phyloP scores from a whole-genome alignment of 2,113 vertebrate genomes.

The mouse (Mus musculus) region DNA sequence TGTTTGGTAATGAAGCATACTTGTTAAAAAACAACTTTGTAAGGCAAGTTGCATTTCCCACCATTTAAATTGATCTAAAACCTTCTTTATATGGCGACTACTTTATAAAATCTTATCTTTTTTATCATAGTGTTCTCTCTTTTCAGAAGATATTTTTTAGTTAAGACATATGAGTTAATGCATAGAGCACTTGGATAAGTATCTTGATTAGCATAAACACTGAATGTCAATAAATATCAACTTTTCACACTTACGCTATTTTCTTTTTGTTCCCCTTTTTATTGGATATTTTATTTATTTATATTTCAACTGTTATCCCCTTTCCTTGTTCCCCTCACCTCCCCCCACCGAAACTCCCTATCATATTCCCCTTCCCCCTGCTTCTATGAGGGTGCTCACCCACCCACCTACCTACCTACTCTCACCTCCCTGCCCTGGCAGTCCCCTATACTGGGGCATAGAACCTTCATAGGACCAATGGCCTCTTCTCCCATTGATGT shows the following conservation, averaged over 20 bases:
- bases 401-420: no score
- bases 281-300: no score
- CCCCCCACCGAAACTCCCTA: no score
- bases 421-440: no score
- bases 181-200: slow-evolving; percentile 18
- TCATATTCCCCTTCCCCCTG: no score
- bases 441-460: no score
- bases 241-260: slow-evolving; percentile 22
- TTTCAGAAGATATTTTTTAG: background rate
- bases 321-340: no score
- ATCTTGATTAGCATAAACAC: slow-evolving; percentile 27
- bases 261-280: background rate
- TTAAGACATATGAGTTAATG: slow-evolving; percentile 39
- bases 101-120: background rate
- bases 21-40: background rate
- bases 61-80: slow-evolving; percentile 4
- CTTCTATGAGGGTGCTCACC: no score
- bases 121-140: background rate
- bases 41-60: background rate
- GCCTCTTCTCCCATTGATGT: no score
- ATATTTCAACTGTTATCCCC: no score
- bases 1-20: slow-evolving; percentile 18
- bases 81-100: background rate
- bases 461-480: no score
- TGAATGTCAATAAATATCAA: background rate